Base-by-base conservation (phyloP, 2,797 vertebrate genomes). In the Pelobates cultripes region DNA sequence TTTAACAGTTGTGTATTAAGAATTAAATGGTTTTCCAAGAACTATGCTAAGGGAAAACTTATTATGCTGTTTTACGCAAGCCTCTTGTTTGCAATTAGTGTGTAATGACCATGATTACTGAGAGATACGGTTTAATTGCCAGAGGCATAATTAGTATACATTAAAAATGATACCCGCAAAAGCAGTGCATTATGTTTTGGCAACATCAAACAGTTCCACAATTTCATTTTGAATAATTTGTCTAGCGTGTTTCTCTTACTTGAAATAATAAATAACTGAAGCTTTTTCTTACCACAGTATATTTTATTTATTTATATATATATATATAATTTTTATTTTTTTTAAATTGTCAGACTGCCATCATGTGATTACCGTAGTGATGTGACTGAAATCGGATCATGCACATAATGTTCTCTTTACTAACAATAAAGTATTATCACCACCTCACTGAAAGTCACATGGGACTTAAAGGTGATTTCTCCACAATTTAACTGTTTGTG, bases 61-160 rank as follows among this genome's bases (percentile, higher is more conserved):
- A 47, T 71, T 71, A 71, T 51, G 43, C 2, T 51, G 14, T 68
- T 53, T 42, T 53, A 69, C 17, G 57, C 53, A 60, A 10, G 13
- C 12, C 28, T 67, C 75, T 77, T 77, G 45, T 43, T 15, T 69
- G 45, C 12, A 75, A 63, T 43, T 68, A 68, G 75, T 13, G 17
- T 43, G 4, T 43, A 64, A 64, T 64, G 14, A 10, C 61, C 61
- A 40, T 28, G 17, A 64, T 64, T 41, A 45, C 43, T 15, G 68
- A 43, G 43, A 15, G 15, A 45, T 43, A 13, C 14, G 14, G 68
- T 70, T 44, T 70, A n/a, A 70, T 70, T 70, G 12, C 15, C 14
- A 44, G 14, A 70, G 43, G 41, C 12, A 43, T 44, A 70, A 70
- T 70, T 70, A 45, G 68, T 43, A 44, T 68, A 43, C 12, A 8